These are phyloP conservation scores for Blastomussa wellsi DNA, from an alignment of 92 coral and sea anemone species.

Conservation along the genomic window DNA sequence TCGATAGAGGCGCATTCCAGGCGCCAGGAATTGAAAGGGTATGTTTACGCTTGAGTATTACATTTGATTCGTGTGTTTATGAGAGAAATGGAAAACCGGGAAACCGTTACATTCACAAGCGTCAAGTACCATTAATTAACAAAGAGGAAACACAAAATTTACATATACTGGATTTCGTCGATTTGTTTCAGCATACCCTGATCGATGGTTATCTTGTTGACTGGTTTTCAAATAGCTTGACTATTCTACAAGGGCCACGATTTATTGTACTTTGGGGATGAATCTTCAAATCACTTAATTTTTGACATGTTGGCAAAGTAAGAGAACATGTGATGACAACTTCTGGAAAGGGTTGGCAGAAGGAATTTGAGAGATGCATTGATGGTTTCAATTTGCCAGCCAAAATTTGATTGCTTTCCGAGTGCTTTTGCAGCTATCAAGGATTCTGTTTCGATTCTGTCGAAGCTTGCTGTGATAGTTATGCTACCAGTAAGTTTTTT, in stretches of 20 bases:
- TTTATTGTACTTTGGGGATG: conserved; percentile 2
- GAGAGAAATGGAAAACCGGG: conserved; percentile 17
- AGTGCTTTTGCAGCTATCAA: conserved; percentile 7
- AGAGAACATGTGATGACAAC: conserved; percentile 38
- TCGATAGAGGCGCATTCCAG: neutral
- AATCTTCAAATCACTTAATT: conserved; percentile 35
- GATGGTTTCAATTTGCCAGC: conserved; percentile 14
- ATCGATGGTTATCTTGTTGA: conserved; percentile 22
- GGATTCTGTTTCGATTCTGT: neutral
- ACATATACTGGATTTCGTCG: conserved; percentile 23
- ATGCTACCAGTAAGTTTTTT: neutral
- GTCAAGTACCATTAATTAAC: conserved; percentile 34
- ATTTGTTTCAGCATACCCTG: neutral
- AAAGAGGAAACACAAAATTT: conserved; percentile 31
- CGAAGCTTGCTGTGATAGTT: neutral
- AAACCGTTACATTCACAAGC: conserved; percentile 31
- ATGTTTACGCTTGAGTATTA: neutral
- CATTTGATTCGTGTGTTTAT: conserved; percentile 9
- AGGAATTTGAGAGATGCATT: conserved; percentile 32
- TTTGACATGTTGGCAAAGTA: conserved; percentile 31
- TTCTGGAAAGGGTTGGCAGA: neutral
- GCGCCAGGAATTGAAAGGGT: neutral
- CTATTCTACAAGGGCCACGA: neutral
- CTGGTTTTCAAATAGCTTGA: conserved; percentile 4
- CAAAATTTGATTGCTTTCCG: conserved; percentile 33